Evolutionary conservation across 2,797 vertebrate species (phyloP), one percentile per base, ranked within the genome.

Genomic region (Acipenser oxyrinchus): DNA sequence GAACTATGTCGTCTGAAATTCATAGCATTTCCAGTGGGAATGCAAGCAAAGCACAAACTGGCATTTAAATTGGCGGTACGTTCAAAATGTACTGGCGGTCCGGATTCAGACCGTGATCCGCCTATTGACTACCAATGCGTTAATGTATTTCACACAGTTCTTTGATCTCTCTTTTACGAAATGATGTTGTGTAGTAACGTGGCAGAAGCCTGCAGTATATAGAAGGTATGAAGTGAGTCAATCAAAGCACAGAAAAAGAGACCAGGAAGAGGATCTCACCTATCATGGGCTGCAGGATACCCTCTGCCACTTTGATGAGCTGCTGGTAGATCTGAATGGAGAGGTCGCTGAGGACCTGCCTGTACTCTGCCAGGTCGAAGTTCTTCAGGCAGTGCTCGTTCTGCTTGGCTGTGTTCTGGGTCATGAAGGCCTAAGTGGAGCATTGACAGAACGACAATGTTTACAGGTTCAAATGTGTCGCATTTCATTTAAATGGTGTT

Each of bases 321-420:
- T 90, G 86, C 76, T 90, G 89, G 72, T 91, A 91, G 81, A 90
- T 90, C 79, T 91, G 89, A 67, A 90, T 86, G 73, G 88, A 88
- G 61, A 91, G 82, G 68, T 87, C 87, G 9, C 83, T 83, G 59
- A 91, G 76, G 72, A 90, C 76, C 23, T 37, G 23, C 23, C 23
- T 37, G 23, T 37, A 37, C 23, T 37, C 23, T 2, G 23, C 23
- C 23, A 91, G 86, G 77, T 91, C 89, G 0, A 91, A 88, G 78
- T 91, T 91, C 81, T 81, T 84, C 18, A 91, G 85, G 13, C 89
- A 89, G 70, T 91, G 89, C 51, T 90, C 87, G 0, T 90, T 91
- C 81, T 91, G 89, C 69, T 87, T 89, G 0, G 72, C 6, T 0
- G 86, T 85, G 61, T 91, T 91, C 65, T 88, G 86, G 0, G 78